Evolutionary conservation across 1,140 invertebrate genomes (phyloP).

Genomic region (Trichonephila clavipes): DNA sequence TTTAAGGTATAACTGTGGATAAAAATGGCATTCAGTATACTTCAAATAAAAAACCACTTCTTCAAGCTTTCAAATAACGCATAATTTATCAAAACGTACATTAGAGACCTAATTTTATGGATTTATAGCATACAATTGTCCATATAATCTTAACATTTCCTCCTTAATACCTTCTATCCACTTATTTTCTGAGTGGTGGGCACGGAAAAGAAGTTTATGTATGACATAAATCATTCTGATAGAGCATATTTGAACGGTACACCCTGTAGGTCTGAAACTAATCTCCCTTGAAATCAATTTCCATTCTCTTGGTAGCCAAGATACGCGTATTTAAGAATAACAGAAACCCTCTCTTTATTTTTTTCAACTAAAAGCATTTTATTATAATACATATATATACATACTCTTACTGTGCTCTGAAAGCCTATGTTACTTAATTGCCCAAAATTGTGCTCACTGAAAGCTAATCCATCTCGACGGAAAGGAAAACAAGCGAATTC

Average conservation of each 20-base stretch:
- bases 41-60: too few species aligned
- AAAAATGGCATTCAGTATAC: too few species aligned
- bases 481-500: constrained; percentile 21
- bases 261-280: not conserved
- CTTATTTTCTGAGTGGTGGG: not conserved
- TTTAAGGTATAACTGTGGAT: too few species aligned
- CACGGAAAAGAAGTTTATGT: not conserved
- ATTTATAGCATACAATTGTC: too few species aligned
- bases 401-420: not conserved
- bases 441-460: constrained; percentile 27
- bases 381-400: not conserved
- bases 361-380: not conserved
- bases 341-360: not conserved
- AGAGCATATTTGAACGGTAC: not conserved
- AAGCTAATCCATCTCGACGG: constrained; percentile 34
- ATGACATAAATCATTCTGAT: not conserved
- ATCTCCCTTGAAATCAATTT: not conserved
- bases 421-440: constrained; percentile 3
- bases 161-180: not conserved
- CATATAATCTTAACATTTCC: not conserved
- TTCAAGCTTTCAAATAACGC: too few species aligned
- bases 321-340: not conserved
- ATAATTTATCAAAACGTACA: too few species aligned
- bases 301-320: not conserved
- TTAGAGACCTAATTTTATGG: too few species aligned